Evolutionary conservation across 2,797 vertebrate species (phyloP), one percentile per base, ranked within the genome.

Genomic region (Pseudocheirus occidentalis): DNA sequence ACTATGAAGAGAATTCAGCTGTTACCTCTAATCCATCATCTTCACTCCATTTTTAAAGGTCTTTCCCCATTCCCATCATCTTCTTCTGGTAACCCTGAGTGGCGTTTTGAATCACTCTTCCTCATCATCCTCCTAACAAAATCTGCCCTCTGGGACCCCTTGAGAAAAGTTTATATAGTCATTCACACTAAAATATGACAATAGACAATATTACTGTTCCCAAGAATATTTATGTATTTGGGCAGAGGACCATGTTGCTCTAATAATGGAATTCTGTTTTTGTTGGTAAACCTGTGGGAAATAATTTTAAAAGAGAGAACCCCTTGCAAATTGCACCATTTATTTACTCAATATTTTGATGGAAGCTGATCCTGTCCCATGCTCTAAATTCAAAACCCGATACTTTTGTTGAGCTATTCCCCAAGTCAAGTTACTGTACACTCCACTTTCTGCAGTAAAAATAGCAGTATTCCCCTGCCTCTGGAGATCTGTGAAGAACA

Each of bases 101-200:
- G 40, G 0, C 29, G 7, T 12, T 54, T 1, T 29, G 18, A 3
- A 40, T 46, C 29, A 11, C 40, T 46, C 54, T 53, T 52, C 1
- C 7, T 3, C 0, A 0, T 5, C 21, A 55, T 57, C n/a, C n/a
- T 62, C 0, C 3, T 5, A 0, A 28, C 90, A 58, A 55, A 40
- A 16, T 4, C 0, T n/a, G 28, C 54, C 34, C 28, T 2, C 29
- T 0, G 5, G 9, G 29, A 55, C 24, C 57, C 3, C 2, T 2
- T 31, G 46, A 31, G 27, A 46, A 46, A 46, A 3, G 12, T 21
- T 0, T 13, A 0, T 4, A 56, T 55, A 28, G 29, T 12, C 2
- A 89, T 1, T 50, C 0, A 13, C 40, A 5, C 9, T 1, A 0
- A 0, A 6, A n/a, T 34, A 28, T 14, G 0, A 5, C 12, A 13